phyloP scores from a whole-genome alignment of 2,888 invertebrate species.

The Xestia sexstrigata region DNA sequence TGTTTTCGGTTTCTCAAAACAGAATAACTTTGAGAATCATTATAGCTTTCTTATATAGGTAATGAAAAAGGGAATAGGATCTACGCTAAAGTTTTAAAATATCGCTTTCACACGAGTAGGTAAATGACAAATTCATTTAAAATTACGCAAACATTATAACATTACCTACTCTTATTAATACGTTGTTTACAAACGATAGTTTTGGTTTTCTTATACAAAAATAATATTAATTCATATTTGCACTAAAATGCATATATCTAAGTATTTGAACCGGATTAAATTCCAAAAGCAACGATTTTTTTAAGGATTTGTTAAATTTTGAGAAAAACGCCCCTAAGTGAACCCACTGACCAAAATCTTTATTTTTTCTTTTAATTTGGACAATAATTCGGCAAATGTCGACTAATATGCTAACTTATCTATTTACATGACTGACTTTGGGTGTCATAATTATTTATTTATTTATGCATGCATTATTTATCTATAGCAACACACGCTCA shows the following conservation, averaged over 20 bases:
- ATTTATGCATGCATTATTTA: slow-evolving; percentile 32
- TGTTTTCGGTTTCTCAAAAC: slow-evolving; percentile 2
- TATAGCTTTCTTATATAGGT: background rate
- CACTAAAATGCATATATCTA: slow-evolving; percentile 52
- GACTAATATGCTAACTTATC: slow-evolving; percentile 61
- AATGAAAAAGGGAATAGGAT: background rate
- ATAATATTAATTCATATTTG: slow-evolving; percentile 74
- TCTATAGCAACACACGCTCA: slow-evolving; percentile 33
- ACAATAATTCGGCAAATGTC: slow-evolving; percentile 49
- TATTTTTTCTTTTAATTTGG: background rate
- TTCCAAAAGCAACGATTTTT: background rate
- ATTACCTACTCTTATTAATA: slow-evolving; percentile 53
- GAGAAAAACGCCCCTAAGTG: background rate
- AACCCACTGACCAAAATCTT: too few species aligned
- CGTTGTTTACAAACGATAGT: slow-evolving; percentile 66
- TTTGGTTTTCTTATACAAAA: slow-evolving; percentile 83
- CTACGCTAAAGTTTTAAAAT: slow-evolving; percentile 9
- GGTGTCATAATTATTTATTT: slow-evolving; percentile 61
- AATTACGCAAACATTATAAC: slow-evolving; percentile 46
- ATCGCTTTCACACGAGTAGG: slow-evolving; percentile 33
- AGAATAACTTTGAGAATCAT: slow-evolving; percentile 11
- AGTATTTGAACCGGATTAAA: slow-evolving; percentile 35
- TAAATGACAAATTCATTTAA: slow-evolving; percentile 38
- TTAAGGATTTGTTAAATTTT: background rate
- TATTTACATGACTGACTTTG: slow-evolving; percentile 84